Evolutionary conservation across 2,797 vertebrate species (phyloP).

Genomic region (Myotis myotis): DNA sequence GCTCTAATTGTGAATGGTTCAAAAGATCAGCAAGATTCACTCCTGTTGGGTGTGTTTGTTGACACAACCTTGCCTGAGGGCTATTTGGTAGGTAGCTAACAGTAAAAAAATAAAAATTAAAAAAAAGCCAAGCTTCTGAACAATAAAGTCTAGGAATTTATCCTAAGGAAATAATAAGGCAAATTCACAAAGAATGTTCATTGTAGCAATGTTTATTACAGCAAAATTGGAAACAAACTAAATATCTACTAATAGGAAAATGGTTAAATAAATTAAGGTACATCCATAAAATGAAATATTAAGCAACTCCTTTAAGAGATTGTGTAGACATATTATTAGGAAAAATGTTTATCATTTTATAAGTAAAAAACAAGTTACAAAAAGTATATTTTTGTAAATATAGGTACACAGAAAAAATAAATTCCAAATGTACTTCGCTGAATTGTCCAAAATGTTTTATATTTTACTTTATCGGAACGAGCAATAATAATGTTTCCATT

Average conservation of each 20-base stretch:
- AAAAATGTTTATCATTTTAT: background rate
- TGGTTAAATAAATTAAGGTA: constrained; percentile 15
- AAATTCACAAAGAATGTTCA: constrained; percentile 38
- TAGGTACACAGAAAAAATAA: background rate
- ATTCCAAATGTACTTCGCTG: constrained; percentile 15
- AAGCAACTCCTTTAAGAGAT: constrained; percentile 30
- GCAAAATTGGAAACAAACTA: constrained; percentile 35
- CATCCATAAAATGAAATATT: background rate
- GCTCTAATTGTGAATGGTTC: constrained; percentile 4
- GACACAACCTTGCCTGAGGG: background rate
- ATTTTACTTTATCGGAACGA: constrained; percentile 33
- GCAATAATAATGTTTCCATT: background rate
- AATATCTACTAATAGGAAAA: constrained; percentile 21
- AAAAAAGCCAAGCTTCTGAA: background rate
- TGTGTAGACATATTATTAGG: background rate
- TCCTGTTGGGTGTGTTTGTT: background rate
- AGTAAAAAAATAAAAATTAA: background rate
- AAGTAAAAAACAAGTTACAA: constrained; percentile 18
- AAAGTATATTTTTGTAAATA: constrained; percentile 40
- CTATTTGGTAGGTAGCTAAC: constrained; percentile 28
- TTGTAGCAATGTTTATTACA: constrained; percentile 51
- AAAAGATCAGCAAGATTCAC: constrained; percentile 17
- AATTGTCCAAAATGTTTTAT: constrained; percentile 15
- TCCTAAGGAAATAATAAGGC: constrained; percentile 55
- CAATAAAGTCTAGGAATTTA: constrained; percentile 42